Percentiles rank a stretch among this genome's conserved stretches.
phyloP scores from a whole-genome alignment of 2,113 vertebrate genomes.

The Tetrax tetrax region DNA sequence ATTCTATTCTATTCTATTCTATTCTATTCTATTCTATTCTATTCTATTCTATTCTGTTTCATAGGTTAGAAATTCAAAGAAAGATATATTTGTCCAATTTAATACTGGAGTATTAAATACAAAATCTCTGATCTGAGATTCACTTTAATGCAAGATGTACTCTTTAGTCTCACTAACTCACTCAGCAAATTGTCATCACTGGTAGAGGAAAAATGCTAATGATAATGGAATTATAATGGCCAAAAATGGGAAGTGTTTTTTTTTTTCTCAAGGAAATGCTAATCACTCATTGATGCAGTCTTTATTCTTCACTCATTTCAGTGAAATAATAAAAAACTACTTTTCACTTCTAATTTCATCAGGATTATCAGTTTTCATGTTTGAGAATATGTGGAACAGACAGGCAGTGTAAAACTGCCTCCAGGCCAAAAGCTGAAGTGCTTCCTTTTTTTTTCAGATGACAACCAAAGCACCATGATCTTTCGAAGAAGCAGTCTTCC shows the following conservation, averaged over 20 bases:
- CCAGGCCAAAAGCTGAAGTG: neutral
- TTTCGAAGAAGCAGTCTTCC: neutral
- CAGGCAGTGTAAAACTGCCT: neutral
- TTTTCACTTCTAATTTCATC: neutral
- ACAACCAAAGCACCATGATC: neutral
- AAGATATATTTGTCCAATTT: neutral
- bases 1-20: too few species aligned
- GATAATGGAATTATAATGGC: neutral
- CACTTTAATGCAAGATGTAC: neutral
- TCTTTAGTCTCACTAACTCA: neutral
- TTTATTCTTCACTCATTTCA: conserved; percentile 21
- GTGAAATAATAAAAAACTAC: neutral
- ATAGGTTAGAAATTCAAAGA: neutral
- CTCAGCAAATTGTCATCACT: neutral
- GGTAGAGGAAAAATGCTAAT: neutral
- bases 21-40: too few species aligned
- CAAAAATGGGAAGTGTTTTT: neutral
- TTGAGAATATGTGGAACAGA: neutral
- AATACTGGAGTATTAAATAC: neutral
- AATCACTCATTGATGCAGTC: neutral
- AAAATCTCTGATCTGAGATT: neutral
- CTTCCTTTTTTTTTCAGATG: neutral
- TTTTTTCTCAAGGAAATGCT: neutral
- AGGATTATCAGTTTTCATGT: neutral
- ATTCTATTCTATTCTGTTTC: neutral